A percentile compares a stretch with the other conserved stretches of the same genome.
phyloP scores from a whole-genome alignment of 2,797 vertebrate species.

The Neopelma chrysocephalum region DNA sequence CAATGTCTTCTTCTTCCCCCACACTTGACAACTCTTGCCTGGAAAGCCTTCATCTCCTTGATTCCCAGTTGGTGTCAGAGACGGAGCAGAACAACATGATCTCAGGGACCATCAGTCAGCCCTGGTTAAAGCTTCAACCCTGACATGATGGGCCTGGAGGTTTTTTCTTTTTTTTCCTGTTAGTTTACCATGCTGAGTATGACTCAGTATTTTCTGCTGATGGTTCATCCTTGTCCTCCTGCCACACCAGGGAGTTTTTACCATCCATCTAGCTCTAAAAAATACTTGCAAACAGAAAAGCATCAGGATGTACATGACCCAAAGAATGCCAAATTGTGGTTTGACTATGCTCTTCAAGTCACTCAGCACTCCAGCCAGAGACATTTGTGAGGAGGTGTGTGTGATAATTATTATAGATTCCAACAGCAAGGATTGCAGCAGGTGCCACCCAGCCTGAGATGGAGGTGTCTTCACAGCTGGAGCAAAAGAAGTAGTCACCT shows the following conservation, averaged over 20 bases:
- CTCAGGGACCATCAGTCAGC: not conserved
- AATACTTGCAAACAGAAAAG: not conserved
- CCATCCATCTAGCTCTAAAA: not conserved
- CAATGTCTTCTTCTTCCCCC: not conserved
- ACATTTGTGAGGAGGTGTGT: rapidly evolving
- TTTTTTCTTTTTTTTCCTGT: not conserved
- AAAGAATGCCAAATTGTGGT: not conserved
- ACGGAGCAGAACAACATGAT: not conserved
- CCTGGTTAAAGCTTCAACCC: not conserved
- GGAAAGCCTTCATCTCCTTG: not conserved
- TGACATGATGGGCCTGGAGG: not conserved
- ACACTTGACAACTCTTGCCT: not conserved
- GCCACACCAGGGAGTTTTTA: not conserved
- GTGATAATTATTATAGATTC: not conserved
- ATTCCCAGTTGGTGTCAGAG: not conserved
- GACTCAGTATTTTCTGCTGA: not conserved
- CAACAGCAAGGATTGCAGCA: not conserved
- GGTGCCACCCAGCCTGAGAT: not conserved
- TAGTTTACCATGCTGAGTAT: not conserved
- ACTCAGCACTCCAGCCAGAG: not conserved
- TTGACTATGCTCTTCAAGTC: not conserved
- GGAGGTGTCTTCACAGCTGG: not conserved
- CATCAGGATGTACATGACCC: not conserved
- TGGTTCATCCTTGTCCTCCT: not conserved
- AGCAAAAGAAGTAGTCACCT: not conserved